These are phyloP conservation scores for Xanthorhoe spadicearia DNA, from an alignment of 2,888 invertebrate genomes.

Conservation along the genomic window DNA sequence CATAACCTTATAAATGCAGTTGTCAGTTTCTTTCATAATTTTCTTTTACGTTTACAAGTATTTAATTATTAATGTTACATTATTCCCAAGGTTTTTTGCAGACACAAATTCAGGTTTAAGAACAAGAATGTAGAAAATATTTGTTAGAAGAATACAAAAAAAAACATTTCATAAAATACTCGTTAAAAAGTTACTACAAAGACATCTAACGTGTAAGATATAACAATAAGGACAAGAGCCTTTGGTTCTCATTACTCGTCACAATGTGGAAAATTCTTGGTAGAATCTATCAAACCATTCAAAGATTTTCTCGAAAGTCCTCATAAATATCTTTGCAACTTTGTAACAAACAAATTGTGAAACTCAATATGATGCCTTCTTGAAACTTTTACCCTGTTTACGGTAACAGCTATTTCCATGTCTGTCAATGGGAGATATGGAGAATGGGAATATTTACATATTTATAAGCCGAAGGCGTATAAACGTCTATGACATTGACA, in stretches of 20 bases:
- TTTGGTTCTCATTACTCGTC: slow-evolving; percentile 20
- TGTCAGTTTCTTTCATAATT: too few species aligned
- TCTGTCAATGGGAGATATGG: background rate
- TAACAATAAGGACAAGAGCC: slow-evolving; percentile 15
- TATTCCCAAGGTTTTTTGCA: too few species aligned
- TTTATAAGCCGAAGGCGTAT: background rate
- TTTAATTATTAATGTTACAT: too few species aligned
- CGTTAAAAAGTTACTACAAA: slow-evolving; percentile 9
- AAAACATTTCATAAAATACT: background rate
- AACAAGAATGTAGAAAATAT: background rate
- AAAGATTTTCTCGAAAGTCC: slow-evolving; percentile 15
- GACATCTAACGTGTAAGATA: slow-evolving; percentile 6
- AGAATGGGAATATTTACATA: background rate
- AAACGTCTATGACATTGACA: too few species aligned
- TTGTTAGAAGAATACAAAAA: background rate
- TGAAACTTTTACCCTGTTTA: background rate
- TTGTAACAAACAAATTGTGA: slow-evolving; percentile 30
- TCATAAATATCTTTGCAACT: slow-evolving; percentile 19
- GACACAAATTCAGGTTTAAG: background rate
- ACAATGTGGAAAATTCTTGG: slow-evolving; percentile 13
- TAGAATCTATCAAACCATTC: slow-evolving; percentile 22
- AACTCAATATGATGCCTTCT: slow-evolving; percentile 7
- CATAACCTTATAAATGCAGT: too few species aligned
- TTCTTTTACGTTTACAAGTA: too few species aligned
- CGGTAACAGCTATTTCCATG: background rate